Evolutionary conservation across 2,888 invertebrate genomes (phyloP), one percentile per base, ranked within the genome.

Genomic region (Drosophila rellima): DNA sequence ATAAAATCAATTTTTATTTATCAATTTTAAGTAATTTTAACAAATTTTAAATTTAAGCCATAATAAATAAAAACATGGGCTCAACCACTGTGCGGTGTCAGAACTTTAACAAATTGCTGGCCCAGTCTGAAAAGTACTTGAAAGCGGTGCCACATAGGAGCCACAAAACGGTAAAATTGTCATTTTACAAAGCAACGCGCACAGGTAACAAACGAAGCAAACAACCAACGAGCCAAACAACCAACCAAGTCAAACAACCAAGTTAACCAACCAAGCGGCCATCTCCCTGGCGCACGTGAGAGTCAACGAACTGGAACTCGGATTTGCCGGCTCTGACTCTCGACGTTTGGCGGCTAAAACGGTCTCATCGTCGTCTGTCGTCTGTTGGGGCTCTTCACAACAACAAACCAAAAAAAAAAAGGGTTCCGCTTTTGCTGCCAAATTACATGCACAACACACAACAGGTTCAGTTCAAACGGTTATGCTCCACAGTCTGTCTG

Each of bases 301-400:
- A 83, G 83, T 83, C 89, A 83, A 83, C 83, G 83, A 83, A 83
- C 83, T 83, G 83, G 83, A 83, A 83, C 83, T 78, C 56, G 50
- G 59, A 76, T 62, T 79, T 79, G 70, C 79, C 75, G 64, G 57
- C 74, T 39, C 40, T 40, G 60, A 75, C 80, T 74, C 74, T 80
- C 70, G 57, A 61, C 67, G 54, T 56, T 61, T 70, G 63, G 40
- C 47, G 23, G 37, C 33, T 5, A 11, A 20, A 17, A 15, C 23
- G 26, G 18, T 40, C 26, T 50, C 50, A 10, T 18, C 33, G 35
- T 11, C 51, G 54, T 50, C 62, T 70, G 56, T 3, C 47, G 50
- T 54, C 26, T 54, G 48, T 10, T 29, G 57, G 33, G 48, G 44
- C 59, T 56, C 64, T 62, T 48, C 60, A 52, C 40, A 68, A 37